Conservation (phyloP, 2,113 vertebrate genomes). For the Etia nguti region DNA sequence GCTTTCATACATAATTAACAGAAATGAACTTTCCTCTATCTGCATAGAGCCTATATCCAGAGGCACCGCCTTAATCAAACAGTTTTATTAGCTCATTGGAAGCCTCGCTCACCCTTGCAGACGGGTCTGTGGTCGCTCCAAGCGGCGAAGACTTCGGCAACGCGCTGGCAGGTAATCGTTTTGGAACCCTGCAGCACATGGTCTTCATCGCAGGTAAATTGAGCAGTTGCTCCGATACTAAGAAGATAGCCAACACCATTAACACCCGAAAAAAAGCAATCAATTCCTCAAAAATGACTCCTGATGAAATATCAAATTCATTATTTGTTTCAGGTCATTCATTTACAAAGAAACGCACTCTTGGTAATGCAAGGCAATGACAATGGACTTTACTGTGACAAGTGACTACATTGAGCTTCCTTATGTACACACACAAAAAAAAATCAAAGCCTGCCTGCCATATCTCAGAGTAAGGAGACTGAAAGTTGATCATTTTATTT, state of each 20-base stretch:
- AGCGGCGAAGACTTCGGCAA: slow-evolving; percentile 94
- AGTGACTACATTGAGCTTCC: background rate
- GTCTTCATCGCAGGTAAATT: slow-evolving; percentile 94
- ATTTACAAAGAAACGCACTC: background rate
- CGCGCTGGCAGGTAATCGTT: slow-evolving; percentile 92
- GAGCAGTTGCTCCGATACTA: slow-evolving; percentile 87
- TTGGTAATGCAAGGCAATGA: background rate
- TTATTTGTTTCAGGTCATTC: slow-evolving; percentile 2
- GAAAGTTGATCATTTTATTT: background rate
- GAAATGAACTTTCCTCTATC: slow-evolving; percentile 56
- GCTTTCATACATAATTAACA: slow-evolving; percentile 67
- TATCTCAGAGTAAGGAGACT: background rate
- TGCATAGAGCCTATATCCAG: slow-evolving; percentile 49
- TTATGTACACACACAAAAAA: background rate
- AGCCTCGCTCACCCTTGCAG: slow-evolving; percentile 87
- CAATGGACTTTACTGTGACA: background rate
- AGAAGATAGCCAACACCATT: slow-evolving; percentile 46
- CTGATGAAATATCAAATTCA: slow-evolving; percentile 5
- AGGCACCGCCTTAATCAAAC: slow-evolving; percentile 64
- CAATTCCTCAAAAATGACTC: slow-evolving; percentile 22
- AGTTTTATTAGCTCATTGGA: slow-evolving; percentile 50
- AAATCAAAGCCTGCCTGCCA: background rate
- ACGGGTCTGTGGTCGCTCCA: slow-evolving; percentile 97
- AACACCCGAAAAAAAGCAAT: slow-evolving; percentile 27
- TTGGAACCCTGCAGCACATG: slow-evolving; percentile 96